Base-by-base conservation (phyloP, 2,888 invertebrate genomes). In the Eupithecia centaureata region DNA sequence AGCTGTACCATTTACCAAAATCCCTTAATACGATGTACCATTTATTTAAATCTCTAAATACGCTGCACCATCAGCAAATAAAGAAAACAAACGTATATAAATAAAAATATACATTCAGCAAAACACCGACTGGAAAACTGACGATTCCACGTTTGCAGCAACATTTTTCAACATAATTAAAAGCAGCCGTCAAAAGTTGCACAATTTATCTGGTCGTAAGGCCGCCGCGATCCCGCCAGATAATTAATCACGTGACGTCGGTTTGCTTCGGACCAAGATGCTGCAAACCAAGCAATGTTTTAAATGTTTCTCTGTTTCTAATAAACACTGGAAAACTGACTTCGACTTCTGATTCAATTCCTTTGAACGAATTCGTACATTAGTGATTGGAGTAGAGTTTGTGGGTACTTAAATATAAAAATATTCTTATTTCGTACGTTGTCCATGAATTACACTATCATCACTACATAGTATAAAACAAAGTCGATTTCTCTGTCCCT, bases 181-280 rank as follows among this genome's bases (percentile, higher is more conserved):
- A 75, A 75, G 69, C 71, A 66, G 61, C 71, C 62, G 71, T 73
- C 72, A 73, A 67, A 75, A 75, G 73, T 75, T 73, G 68, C 68
- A 72, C 73, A 67, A 75, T 75, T 75, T 73, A 73, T 75, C 70
- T 75, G 78, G 66, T 64, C 63, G 74, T 74, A 77, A 74, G 76
- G 70, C 70, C 68, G 62, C 72, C 73, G 70, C 75, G 71, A 77
- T 74, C 70, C 72, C 71, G 78, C 79, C 77, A 79, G 81, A 82
- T 82, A 84, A 85, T 84, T 84, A 82, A 85, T 85, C 78, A 82
- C 77, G 75, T 78, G 77, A 79, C 83, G 80, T 28, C 38, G 52
- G 42, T 33, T n/a, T n/a, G n/a, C n/a, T n/a, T 64, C 28, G 5
- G 30, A 32, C 35, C 67, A 52, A 67, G 52, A 58, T 28, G 25